Conservation (phyloP, 1,140 invertebrate genomes). For the Andrena cerasifolii region DNA sequence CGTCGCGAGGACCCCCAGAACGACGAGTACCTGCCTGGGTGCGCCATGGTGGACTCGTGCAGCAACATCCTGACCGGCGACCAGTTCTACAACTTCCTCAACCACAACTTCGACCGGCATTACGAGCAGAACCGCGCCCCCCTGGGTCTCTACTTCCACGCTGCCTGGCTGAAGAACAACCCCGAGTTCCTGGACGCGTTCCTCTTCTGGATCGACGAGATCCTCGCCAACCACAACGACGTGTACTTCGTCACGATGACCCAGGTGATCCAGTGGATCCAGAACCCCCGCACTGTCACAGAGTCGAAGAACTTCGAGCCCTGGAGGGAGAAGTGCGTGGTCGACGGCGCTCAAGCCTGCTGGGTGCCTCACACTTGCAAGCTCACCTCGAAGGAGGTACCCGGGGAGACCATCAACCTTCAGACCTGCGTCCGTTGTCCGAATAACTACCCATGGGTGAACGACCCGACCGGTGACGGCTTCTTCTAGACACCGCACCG, state of each 20-base stretch:
- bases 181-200: constrained; percentile 96
- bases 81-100: constrained; percentile 97
- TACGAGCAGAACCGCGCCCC: constrained; percentile 97
- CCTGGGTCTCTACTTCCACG: constrained; percentile 96
- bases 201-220: constrained; percentile 97
- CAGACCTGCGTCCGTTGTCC: constrained; percentile 96
- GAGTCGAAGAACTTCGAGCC: constrained; percentile 96
- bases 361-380: constrained; percentile 95
- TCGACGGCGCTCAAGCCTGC: constrained; percentile 90
- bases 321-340: constrained; percentile 95
- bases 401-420: constrained; percentile 95
- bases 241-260: constrained; percentile 99
- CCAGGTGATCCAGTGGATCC: constrained; percentile 98
- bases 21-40: constrained; percentile 95
- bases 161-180: constrained; percentile 97
- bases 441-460: constrained; percentile 96
- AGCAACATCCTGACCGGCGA: constrained; percentile 96
- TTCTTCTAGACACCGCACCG: constrained; percentile 87
- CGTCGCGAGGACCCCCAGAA: constrained; percentile 94
- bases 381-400: constrained; percentile 94
- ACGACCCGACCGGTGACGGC: constrained; percentile 95
- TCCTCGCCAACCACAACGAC: constrained; percentile 93
- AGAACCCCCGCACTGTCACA: constrained; percentile 92
- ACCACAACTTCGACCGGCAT: constrained; percentile 97
- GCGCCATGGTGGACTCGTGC: constrained; percentile 98